Percentiles rank a stretch among this genome's conserved stretches.
These are phyloP conservation scores for Mya arenaria DNA, from an alignment of 1,140 invertebrate genomes.

Conservation along the genomic window DNA sequence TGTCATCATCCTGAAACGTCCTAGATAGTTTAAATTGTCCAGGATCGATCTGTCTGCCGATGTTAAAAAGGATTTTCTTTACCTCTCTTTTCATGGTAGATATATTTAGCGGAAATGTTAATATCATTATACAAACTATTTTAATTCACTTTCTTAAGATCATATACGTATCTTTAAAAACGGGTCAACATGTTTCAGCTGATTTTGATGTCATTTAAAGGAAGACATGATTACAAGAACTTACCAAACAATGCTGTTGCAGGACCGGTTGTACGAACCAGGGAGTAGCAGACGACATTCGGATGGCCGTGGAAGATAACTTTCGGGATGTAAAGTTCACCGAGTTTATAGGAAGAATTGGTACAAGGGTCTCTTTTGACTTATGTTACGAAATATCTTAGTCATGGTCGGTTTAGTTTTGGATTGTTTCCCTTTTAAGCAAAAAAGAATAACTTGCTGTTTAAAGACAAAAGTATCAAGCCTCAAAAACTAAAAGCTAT, in stretches of 20 bases:
- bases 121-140: no score
- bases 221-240: not conserved
- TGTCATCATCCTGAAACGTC: no score
- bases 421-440: not conserved
- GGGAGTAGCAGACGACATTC: not conserved
- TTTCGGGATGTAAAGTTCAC: constrained; percentile 18
- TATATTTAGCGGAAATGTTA: no score
- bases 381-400: not conserved
- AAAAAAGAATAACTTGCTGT: not conserved
- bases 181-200: no score
- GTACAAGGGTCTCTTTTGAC: not conserved
- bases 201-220: no score
- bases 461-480: not conserved
- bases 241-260: not conserved
- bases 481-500: not conserved
- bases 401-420: not conserved
- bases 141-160: no score
- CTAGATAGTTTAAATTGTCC: no score
- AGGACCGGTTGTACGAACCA: constrained; percentile 34
- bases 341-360: constrained; percentile 29
- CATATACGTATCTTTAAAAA: no score
- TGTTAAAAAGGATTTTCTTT: no score
- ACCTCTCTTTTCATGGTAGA: no score
- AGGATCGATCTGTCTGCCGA: no score
- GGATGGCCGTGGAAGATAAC: constrained; percentile 8